Percentiles rank a stretch among this genome's conserved stretches.
Conservation (phyloP, 1,140 invertebrate species). For the Hypothenemus hampei region DNA sequence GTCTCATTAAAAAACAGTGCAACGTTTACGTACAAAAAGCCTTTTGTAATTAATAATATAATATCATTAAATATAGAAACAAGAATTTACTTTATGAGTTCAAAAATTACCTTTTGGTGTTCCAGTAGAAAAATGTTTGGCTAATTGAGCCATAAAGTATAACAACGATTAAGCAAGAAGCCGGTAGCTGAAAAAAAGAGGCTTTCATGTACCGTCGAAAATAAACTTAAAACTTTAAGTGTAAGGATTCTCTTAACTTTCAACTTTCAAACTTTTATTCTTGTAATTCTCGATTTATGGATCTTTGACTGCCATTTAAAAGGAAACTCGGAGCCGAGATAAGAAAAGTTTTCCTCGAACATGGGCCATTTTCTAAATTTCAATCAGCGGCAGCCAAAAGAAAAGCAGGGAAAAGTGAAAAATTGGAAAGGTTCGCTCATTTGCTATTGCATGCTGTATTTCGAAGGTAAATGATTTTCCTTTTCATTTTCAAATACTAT, state of each 20-base stretch:
- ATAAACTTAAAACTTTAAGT: constrained; percentile 26
- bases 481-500: too few relatives aligned
- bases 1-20: too few relatives aligned
- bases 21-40: too few relatives aligned
- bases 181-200: constrained; percentile 6
- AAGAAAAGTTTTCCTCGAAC: constrained; percentile 27
- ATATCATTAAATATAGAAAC: too few relatives aligned
- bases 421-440: constrained; percentile 16
- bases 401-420: constrained; percentile 15
- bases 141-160: constrained; percentile 9
- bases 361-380: constrained; percentile 26
- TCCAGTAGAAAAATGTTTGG: constrained; percentile 9
- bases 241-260: constrained; percentile 26
- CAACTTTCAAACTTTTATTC: constrained; percentile 27
- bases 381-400: constrained; percentile 18
- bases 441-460: constrained; percentile 12
- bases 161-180: not conserved
- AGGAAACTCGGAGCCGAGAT: constrained; percentile 19
- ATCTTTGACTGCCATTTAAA: constrained; percentile 28
- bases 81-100: too few relatives aligned
- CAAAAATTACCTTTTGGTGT: too few relatives aligned
- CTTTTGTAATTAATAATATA: too few relatives aligned
- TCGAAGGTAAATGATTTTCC: too few relatives aligned
- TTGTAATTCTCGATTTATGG: constrained; percentile 29
- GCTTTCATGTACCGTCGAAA: constrained; percentile 21